These are phyloP conservation scores for Trochalopteron elliotii DNA, from an alignment of 2,113 vertebrate genomes.

Conservation along the genomic window DNA sequence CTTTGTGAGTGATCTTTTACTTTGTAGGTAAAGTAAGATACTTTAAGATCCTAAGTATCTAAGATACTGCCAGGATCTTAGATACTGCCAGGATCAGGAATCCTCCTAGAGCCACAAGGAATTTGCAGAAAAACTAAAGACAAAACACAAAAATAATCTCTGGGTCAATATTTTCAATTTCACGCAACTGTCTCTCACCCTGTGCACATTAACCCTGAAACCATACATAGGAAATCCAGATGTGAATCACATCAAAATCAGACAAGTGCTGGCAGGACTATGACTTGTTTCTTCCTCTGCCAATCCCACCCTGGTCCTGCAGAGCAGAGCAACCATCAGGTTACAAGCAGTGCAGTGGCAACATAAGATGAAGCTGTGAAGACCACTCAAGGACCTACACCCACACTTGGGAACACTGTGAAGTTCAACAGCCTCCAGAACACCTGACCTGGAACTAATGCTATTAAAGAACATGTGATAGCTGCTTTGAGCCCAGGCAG, in stretches of 20 bases:
- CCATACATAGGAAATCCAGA: background rate
- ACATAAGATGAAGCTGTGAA: background rate
- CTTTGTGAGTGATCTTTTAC: background rate
- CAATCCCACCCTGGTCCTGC: background rate
- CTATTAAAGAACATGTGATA: background rate
- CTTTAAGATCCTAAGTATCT: background rate
- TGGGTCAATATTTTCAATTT: background rate
- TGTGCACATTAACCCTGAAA: background rate
- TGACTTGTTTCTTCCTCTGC: background rate
- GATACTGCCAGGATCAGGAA: background rate
- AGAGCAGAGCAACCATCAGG: background rate
- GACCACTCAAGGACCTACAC: background rate
- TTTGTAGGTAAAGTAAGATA: background rate
- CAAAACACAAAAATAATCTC: background rate
- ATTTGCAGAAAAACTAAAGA: background rate
- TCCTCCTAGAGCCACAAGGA: background rate
- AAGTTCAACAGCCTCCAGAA: background rate
- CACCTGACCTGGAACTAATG: background rate
- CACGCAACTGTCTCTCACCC: background rate
- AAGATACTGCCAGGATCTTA: background rate
- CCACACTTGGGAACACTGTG: accelerated
- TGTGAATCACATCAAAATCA: background rate
- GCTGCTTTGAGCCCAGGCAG: background rate
- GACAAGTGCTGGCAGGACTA: background rate
- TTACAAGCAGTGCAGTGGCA: background rate